Base-by-base conservation (phyloP, 2,888 invertebrate species). In the Synanthedon formicaeformis region DNA sequence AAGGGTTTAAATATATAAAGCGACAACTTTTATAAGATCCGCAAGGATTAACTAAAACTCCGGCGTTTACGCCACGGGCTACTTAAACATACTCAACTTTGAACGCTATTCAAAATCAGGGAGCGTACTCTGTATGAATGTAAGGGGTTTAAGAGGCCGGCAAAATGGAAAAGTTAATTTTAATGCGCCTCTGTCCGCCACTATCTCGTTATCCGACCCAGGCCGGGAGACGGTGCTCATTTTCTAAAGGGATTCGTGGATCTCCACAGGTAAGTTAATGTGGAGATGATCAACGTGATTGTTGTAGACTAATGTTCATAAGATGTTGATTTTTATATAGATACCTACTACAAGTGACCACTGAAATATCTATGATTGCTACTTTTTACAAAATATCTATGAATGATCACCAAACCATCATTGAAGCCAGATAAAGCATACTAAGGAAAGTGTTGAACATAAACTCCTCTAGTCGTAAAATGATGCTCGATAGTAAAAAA, bases 111-210 rank as follows among this genome's bases (percentile, higher is more conserved):
- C 49, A 49, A 49, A 58, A 57, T 56, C 58, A 53, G 55, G 55
- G 50, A 50, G 54, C 60, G 59, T 60, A 65, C 69, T 69, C 60
- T 45, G 14, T 45, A 45, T 45, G 45, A 4, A 45, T 45, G 45
- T 45, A 45, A 45, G 62, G 63, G 66, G 62, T 62, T 73, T 69
- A 69, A 64, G 64, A 64, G 64, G 60, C 67, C 63, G 59, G 62
- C 63, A 66, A 66, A 75, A 74, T 71, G 71, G 69, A 70, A 76
- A 73, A 77, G 73, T 74, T 74, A 75, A 77, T 73, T 77, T 73
- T 71, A 73, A 75, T 73, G 63, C 71, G 61, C 58, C 60, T 59
- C 59, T 61, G 57, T 58, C 55, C 56, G 59, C 45, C 57, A 64
- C 67, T 67, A 70, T 70, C 75, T 76, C 69, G 65, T 73, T 75